Base-by-base conservation (phyloP, 2,888 invertebrate genomes). In the Apodemia zela region DNA sequence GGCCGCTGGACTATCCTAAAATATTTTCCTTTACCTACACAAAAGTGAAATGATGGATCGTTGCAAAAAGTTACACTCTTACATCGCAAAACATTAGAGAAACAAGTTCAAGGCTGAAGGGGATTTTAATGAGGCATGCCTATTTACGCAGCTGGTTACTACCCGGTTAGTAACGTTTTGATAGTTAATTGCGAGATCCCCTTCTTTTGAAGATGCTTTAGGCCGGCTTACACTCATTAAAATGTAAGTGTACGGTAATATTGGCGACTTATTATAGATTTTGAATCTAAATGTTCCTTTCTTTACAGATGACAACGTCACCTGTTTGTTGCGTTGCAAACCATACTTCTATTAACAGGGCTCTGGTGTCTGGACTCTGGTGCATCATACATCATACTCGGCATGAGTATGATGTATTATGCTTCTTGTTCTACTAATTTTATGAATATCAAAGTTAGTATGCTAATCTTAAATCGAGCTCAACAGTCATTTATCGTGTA, bases 41-140 rank as follows among this genome's bases (percentile, higher is more conserved):
- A 38, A 38, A 38, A 38, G 38, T 51, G 51, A 38, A 38, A 13
- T 51, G 51, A 21, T 51, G 21, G 10, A 51, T 51, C 51, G 10
- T 11, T 51, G 51, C 17, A 51, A 51, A 51, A 51, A 51, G 8
- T 13, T 35, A 29, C 11, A 13, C 38, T 21, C 21, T 54, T 25
- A 25, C 21, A 51, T 21, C 18, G 21, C 51, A 13, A 51, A 51
- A 51, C 51, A 51, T 51, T 51, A 51, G 51, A 21, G 21, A 51
- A 54, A 54, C 51, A 54, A 54, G 51, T 54, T 54, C 51, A 54
- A 54, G 51, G 51, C 11, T 54, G 21, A 21, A 54, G 51, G 51
- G 51, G 21, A 10, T 25, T 54, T 54, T 54, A 54, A 54, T 54
- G 51, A 54, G 51, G 51, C 21, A 21, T 54, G 51, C 21, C 13